Conservation (phyloP, 2,113 vertebrate genomes). For the Xenus cinereus region DNA sequence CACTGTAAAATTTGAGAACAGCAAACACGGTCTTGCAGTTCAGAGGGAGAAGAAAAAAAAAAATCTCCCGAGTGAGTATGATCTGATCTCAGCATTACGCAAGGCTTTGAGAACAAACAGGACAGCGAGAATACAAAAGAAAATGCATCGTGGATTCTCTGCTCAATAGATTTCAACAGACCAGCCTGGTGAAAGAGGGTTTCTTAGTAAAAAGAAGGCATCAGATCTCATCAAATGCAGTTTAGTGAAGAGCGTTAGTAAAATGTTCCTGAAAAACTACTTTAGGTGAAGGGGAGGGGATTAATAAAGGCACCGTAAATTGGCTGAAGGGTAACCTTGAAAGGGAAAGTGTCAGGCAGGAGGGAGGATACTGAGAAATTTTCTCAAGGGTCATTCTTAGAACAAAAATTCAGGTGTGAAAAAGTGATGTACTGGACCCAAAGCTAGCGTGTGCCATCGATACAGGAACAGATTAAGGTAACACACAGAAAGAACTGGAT, state of each 20-base stretch:
- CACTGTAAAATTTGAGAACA: neutral
- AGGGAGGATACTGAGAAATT: neutral
- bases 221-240: neutral
- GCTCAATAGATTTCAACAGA: neutral
- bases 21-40: neutral
- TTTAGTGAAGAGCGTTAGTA: neutral
- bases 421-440: neutral
- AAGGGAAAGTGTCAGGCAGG: neutral
- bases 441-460: neutral
- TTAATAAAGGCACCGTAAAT: neutral
- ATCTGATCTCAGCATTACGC: neutral
- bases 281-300: neutral
- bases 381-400: neutral
- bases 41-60: neutral
- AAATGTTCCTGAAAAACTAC: neutral
- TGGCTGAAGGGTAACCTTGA: neutral
- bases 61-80: neutral
- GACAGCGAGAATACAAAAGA: neutral
- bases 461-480: neutral
- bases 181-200: neutral
- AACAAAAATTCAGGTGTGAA: neutral
- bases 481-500: neutral
- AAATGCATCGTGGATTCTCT: neutral
- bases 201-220: neutral
- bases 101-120: neutral